Conservation (phyloP, 2,113 vertebrate species). For the Eulemur macaco region DNA sequence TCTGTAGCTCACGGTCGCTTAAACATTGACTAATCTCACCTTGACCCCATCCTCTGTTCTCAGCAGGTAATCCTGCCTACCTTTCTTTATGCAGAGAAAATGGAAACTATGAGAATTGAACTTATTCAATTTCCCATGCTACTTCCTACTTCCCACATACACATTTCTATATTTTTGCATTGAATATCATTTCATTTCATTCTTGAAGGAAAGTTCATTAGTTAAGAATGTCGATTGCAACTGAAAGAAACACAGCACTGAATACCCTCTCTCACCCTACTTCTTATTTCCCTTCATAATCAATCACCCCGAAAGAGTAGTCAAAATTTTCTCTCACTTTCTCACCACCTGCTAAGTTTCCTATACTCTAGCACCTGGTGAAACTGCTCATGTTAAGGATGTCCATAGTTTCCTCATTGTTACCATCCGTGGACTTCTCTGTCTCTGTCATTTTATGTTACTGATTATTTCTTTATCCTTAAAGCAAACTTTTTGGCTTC, state of each 20-base stretch:
- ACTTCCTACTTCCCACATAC: not conserved
- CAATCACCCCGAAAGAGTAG: not conserved
- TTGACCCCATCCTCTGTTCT: not conserved
- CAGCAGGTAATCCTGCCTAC: not conserved
- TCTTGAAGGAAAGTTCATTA: not conserved
- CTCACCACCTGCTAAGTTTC: not conserved
- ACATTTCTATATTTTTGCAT: not conserved
- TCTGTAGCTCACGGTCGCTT: not conserved
- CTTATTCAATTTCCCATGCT: not conserved
- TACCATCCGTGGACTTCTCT: accelerated
- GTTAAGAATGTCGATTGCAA: not conserved
- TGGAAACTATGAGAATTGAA: not conserved
- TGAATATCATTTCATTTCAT: not conserved
- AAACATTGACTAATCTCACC: too few species aligned
- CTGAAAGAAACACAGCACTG: not conserved
- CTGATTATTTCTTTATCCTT: not conserved
- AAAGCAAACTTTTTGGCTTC: not conserved
- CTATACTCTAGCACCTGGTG: not conserved
- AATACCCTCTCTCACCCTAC: not conserved
- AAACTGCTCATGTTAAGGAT: not conserved
- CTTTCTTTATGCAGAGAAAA: not conserved
- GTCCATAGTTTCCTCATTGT: not conserved
- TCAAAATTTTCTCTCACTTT: not conserved
- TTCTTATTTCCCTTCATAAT: not conserved
- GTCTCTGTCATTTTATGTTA: not conserved